phyloP scores from a whole-genome alignment of 2,888 invertebrate species.

The Chrysolina americana region DNA sequence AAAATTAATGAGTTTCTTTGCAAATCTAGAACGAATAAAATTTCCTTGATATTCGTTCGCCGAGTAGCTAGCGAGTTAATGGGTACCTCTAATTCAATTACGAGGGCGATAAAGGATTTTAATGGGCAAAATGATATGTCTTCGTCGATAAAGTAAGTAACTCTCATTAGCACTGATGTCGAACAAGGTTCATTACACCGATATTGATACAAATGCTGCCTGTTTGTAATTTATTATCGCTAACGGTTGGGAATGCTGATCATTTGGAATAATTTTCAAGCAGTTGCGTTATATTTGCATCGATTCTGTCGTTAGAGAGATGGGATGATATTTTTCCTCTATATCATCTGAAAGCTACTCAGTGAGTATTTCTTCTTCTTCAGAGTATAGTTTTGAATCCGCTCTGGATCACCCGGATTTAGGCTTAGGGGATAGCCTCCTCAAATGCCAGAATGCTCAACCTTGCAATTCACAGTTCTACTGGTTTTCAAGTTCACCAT shows the following conservation, averaged over 20 bases:
- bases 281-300: not conserved
- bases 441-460: too few relatives aligned
- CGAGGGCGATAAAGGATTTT: conserved; percentile 17
- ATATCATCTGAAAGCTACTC: too few relatives aligned
- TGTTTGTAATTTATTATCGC: not conserved
- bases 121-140: conserved; percentile 25
- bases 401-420: too few relatives aligned
- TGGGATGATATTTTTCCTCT: too few relatives aligned
- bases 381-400: too few relatives aligned
- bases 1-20: not conserved
- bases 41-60: conserved; percentile 9
- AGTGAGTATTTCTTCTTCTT: too few relatives aligned
- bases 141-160: conserved; percentile 22
- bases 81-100: conserved; percentile 16
- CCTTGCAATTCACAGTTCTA: too few relatives aligned
- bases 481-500: too few relatives aligned
- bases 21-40: conserved; percentile 7
- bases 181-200: conserved; percentile 26
- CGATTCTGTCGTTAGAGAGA: not conserved
- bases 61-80: not conserved
- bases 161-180: conserved; percentile 24
- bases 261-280: conserved; percentile 6
- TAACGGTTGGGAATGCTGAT: not conserved
- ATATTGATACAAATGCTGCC: not conserved
- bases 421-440: too few relatives aligned